phyloP scores from a whole-genome alignment of 2,888 invertebrate species.

The Ormia ochracea region DNA sequence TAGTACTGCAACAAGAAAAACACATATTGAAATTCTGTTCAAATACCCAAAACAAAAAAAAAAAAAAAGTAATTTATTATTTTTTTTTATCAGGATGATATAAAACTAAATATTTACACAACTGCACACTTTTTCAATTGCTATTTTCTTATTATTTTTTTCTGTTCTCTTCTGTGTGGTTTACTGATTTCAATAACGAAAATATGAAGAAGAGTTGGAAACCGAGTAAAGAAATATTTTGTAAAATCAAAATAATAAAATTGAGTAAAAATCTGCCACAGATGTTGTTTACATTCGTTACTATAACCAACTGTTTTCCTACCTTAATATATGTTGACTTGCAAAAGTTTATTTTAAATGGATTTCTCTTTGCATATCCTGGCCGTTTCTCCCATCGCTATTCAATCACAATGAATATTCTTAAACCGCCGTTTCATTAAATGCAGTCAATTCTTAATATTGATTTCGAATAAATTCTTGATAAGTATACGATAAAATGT shows the following conservation, averaged over 20 bases:
- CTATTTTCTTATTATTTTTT: constrained; percentile 13
- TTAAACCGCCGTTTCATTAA: not conserved
- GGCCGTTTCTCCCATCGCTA: not conserved
- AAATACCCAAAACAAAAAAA: not conserved
- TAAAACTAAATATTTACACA: constrained; percentile 29
- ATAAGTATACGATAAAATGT: not conserved
- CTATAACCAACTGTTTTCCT: constrained; percentile 7
- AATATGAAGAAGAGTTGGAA: not conserved
- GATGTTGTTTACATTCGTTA: constrained; percentile 33
- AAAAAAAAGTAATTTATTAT: not conserved
- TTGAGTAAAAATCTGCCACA: constrained; percentile 16
- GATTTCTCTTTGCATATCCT: not conserved
- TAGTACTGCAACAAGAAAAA: not conserved
- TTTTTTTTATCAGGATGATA: constrained; percentile 29
- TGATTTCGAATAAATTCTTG: not conserved
- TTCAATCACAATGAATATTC: not conserved
- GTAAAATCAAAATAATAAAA: not conserved
- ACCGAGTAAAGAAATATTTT: not conserved
- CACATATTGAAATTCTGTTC: constrained; percentile 7
- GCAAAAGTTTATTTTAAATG: constrained; percentile 3
- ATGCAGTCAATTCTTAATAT: constrained; percentile 5
- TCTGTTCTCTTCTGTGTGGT: too few relatives aligned
- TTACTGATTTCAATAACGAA: not conserved
- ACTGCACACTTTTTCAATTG: constrained; percentile 5
- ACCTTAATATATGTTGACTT: constrained; percentile 34